Base-by-base conservation (phyloP, 1,140 invertebrate genomes). In the Subanguina moxae region DNA sequence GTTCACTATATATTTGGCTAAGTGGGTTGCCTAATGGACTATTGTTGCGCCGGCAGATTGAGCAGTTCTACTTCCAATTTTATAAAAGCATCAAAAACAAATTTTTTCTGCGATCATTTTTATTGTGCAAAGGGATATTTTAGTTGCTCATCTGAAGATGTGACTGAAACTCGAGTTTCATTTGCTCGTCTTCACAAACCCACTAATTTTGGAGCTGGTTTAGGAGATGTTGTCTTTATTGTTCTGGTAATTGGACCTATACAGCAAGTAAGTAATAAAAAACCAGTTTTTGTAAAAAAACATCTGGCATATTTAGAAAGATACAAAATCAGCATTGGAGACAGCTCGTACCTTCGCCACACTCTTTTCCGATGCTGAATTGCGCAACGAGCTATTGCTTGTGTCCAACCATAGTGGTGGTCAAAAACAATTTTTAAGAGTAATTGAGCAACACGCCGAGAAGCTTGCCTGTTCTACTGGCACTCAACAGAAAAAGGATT, bases 151-250 rank as follows among this genome's bases (percentile, higher is more conserved):
- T 48, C 30, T 8, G 65, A 61, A 1, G 13, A 23, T 27, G 3
- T 71, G 68, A 30, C 23, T 48, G 57, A 43, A 45, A 83, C 86
- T 15, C 85, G 86, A 69, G 85, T 88, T 21, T 87, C 85, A 9
- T 86, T 88, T 62, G 87, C 87, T 7, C 76, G 86, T 27, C 82
- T 88, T 23, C 84, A 84, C 68, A 82, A 84, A 67, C 86, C 87
- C 15, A 86, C 85, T 19, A 88, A 88, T 78, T 84, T 88, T 77
- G 87, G 87, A 1, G 74, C 84, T 59, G 87, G 85, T 15, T 84
- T 85, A 75, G 86, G 87, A 68, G 87, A 88, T 78, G 85, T 88
- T 8, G 82, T 83, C 57, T 86, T 88, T 75, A 85, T 88, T 62
- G 84, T 88, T 57, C 80, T 88, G 1, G 85, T 88, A 30, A 76